A percentile compares a stretch with the other conserved stretches of the same genome.
These are phyloP conservation scores for Pogonocherus hispidulus DNA, from an alignment of 2,888 invertebrate species.

Conservation along the genomic window DNA sequence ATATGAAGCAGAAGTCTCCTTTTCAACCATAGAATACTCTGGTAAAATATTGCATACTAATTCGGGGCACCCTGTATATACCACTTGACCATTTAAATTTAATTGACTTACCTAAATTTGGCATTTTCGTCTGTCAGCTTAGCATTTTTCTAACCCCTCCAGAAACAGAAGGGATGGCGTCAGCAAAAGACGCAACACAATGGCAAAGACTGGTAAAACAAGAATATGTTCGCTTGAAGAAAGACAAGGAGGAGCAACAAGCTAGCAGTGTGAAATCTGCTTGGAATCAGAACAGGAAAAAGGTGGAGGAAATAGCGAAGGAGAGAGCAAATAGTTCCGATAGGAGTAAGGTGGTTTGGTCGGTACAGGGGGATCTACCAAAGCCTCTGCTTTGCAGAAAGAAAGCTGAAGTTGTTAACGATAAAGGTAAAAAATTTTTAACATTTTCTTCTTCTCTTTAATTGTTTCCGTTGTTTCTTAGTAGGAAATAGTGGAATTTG, in stretches of 20 bases:
- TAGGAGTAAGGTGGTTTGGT: slow-evolving; percentile 80
- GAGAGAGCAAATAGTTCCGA: slow-evolving; percentile 75
- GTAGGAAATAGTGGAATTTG: too few relatives aligned
- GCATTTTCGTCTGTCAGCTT: too few relatives aligned
- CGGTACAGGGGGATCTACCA: slow-evolving; percentile 79
- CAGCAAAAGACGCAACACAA: slow-evolving; percentile 68
- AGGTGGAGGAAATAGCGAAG: slow-evolving; percentile 73
- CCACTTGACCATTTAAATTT: too few relatives aligned
- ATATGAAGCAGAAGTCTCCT: too few relatives aligned
- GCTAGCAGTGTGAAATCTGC: slow-evolving; percentile 93
- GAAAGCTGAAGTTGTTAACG: slow-evolving; percentile 85
- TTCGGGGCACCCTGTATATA: too few relatives aligned
- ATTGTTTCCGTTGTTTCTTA: too few relatives aligned
- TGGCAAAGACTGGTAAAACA: slow-evolving; percentile 93
- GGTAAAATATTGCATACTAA: too few relatives aligned
- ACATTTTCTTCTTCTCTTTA: too few relatives aligned
- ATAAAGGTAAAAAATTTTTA: slow-evolving; percentile 72
- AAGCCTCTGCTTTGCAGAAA: slow-evolving; percentile 89
- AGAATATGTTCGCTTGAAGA: slow-evolving; percentile 89
- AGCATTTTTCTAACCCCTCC: not conserved
- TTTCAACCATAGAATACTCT: too few relatives aligned
- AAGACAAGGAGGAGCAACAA: slow-evolving; percentile 90
- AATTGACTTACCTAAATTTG: too few relatives aligned
- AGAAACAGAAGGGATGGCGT: not conserved
- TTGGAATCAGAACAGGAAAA: slow-evolving; percentile 85